These are phyloP conservation scores for Callopanchax toddi DNA, from an alignment of 2,113 vertebrate genomes.

Conservation along the genomic window DNA sequence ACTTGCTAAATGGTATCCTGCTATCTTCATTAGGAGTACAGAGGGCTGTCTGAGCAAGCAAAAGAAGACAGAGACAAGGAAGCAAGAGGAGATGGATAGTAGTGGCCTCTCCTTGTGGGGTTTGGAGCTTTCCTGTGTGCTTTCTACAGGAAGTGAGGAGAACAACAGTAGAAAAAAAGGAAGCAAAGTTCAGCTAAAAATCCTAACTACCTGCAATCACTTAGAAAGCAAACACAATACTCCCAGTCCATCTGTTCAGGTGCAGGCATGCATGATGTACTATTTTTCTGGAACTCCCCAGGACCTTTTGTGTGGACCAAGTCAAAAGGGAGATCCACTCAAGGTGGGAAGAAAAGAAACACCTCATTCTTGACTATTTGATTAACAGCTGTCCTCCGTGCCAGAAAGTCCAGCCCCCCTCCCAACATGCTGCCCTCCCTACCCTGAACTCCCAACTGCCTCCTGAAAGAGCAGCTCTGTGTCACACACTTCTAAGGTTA, in stretches of 20 bases:
- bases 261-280: conserved; percentile 69
- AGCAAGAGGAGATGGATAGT: conserved; percentile 25
- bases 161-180: conserved; percentile 15
- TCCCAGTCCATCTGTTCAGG: conserved; percentile 63
- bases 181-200: conserved; percentile 28
- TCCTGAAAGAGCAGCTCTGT: conserved; percentile 71
- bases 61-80: conserved; percentile 27
- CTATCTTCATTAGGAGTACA: conserved; percentile 62
- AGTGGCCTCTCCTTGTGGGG: background rate
- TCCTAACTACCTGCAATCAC: conserved; percentile 55
- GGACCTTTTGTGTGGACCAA: conserved; percentile 61
- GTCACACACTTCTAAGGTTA: conserved; percentile 83
- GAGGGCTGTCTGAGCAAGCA: conserved; percentile 23
- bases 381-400: conserved; percentile 80
- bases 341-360: conserved; percentile 71
- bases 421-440: conserved; percentile 23
- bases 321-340: conserved; percentile 59
- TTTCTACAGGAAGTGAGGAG: conserved; percentile 19
- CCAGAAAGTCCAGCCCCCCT: conserved; percentile 60
- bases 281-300: conserved; percentile 44
- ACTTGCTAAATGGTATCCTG: conserved; percentile 52
- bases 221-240: conserved; percentile 55
- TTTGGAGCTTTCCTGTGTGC: conserved; percentile 28
- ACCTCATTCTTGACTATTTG: conserved; percentile 80
- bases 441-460: conserved; percentile 46